Percentiles rank a stretch among this genome's conserved stretches.
phyloP scores from a whole-genome alignment of 2,888 invertebrate genomes.

The Synanthedon tipuliformis region DNA sequence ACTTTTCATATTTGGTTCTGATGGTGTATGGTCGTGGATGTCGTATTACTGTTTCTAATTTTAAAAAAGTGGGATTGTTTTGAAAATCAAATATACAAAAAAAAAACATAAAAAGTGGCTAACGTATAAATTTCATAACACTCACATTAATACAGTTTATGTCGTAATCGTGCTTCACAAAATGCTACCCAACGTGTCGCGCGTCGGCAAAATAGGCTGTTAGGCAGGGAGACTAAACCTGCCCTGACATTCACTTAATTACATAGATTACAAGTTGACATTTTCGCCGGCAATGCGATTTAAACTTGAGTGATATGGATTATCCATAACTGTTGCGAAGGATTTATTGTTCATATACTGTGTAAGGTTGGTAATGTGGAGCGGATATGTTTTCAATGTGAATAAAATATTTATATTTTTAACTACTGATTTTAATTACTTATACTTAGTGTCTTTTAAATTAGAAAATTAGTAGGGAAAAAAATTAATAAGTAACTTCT shows the following conservation, averaged over 20 bases:
- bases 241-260: conserved; percentile 64
- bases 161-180: conserved; percentile 20
- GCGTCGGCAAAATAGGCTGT: conserved; percentile 8
- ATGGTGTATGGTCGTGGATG: too few relatives aligned
- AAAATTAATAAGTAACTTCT: too few relatives aligned
- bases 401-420: too few relatives aligned
- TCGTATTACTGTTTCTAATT: too few relatives aligned
- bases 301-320: conserved; percentile 59
- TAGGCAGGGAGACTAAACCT: conserved; percentile 27
- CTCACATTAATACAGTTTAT: conserved; percentile 3
- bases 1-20: too few relatives aligned
- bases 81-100: too few relatives aligned
- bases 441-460: too few relatives aligned
- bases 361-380: not conserved
- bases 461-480: too few relatives aligned
- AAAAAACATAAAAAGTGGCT: not conserved
- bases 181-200: not conserved
- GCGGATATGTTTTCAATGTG: too few relatives aligned
- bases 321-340: conserved; percentile 30
- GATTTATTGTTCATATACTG: not conserved
- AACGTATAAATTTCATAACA: not conserved
- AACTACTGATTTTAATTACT: too few relatives aligned
- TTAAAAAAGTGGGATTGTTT: too few relatives aligned
- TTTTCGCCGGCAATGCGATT: conserved; percentile 49
- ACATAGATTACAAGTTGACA: conserved; percentile 67